A percentile compares a stretch with the other conserved stretches of the same genome.
Conservation (phyloP, 2,113 vertebrate genomes). For the Psittacara wagleri region DNA sequence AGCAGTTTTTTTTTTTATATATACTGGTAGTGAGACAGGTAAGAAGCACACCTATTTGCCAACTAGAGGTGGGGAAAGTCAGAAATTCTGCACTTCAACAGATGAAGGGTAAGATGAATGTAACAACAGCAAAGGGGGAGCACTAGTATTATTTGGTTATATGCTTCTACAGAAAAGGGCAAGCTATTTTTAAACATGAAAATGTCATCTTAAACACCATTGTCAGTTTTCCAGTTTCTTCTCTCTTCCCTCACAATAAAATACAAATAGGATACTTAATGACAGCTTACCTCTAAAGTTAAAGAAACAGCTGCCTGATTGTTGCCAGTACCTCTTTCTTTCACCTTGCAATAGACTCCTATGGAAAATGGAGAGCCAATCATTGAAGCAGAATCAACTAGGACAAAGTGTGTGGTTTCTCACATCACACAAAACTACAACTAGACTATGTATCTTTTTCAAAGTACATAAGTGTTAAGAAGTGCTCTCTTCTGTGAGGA, state of each 20-base stretch:
- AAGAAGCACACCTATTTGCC: background rate
- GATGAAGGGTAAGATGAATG: background rate
- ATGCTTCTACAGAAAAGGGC: background rate
- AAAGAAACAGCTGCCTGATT: background rate
- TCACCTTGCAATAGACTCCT: background rate
- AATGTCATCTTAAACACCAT: background rate
- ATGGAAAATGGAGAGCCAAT: background rate
- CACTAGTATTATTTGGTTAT: background rate
- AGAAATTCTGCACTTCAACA: background rate
- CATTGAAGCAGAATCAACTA: background rate
- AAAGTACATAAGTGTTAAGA: fast-evolving
- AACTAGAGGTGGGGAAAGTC: background rate
- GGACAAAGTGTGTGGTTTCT: background rate
- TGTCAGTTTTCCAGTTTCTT: background rate
- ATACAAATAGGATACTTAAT: background rate
- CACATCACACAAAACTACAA: background rate
- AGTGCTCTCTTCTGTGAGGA: fast-evolving
- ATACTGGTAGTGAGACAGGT: background rate
- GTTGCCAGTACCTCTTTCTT: background rate
- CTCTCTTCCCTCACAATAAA: background rate
- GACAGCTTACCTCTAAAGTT: background rate
- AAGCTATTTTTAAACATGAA: background rate
- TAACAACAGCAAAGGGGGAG: background rate
- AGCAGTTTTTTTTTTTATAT: background rate
- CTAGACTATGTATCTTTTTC: background rate